Percentiles rank a stretch among this genome's conserved stretches.
These are phyloP conservation scores for Pogonognathellus flavescens DNA, from an alignment of 1,140 invertebrate species.

Conservation along the genomic window DNA sequence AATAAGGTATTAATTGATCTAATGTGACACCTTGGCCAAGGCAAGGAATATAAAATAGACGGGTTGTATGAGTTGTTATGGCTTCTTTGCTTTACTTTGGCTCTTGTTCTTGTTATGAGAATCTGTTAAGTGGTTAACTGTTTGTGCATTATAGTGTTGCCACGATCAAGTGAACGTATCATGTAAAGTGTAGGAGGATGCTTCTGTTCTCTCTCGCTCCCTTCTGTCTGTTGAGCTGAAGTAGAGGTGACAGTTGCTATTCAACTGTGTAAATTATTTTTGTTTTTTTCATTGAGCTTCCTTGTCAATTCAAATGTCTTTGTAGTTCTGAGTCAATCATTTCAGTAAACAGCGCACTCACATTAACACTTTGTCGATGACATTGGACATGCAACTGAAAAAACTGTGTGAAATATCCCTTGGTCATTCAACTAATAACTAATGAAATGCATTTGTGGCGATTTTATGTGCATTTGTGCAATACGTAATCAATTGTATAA, in stretches of 20 bases:
- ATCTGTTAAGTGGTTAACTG: neutral
- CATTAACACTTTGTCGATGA: too few species aligned
- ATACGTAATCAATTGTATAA: too few species aligned
- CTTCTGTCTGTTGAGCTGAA: neutral
- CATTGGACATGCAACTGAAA: too few species aligned
- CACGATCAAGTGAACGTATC: neutral
- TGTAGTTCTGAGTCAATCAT: constrained; percentile 18
- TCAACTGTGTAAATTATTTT: constrained; percentile 16
- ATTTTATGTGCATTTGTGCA: too few species aligned
- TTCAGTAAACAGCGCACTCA: neutral
- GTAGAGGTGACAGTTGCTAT: neutral
- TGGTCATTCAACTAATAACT: too few species aligned
- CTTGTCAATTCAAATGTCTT: constrained; percentile 26
- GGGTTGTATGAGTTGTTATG: constrained; percentile 24
- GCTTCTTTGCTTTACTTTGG: constrained; percentile 34
- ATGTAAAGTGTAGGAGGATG: neutral
- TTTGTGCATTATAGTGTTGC: neutral
- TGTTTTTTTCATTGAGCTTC: constrained; percentile 3
- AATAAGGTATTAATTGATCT: constrained; percentile 49
- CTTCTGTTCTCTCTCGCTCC: neutral
- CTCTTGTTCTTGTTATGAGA: constrained; percentile 42
- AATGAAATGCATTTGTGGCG: too few species aligned
- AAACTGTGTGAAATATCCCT: too few species aligned
- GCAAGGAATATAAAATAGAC: constrained; percentile 29
- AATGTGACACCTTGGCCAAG: constrained; percentile 45